Evolutionary conservation across 2,113 vertebrate genomes (phyloP), one percentile per base, ranked within the genome.

Genomic region (Bothrops jararaca): DNA sequence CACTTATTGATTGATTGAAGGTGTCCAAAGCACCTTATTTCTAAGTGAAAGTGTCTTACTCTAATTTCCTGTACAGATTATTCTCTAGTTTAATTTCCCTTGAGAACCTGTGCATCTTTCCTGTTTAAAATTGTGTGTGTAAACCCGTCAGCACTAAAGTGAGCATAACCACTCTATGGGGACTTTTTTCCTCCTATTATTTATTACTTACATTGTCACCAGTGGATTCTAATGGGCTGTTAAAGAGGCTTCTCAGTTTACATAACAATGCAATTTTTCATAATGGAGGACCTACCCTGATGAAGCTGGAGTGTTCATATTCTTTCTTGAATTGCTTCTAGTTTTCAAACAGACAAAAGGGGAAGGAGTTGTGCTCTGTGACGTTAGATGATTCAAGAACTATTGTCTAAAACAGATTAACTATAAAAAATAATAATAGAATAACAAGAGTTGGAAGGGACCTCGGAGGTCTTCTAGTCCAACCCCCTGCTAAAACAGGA

Each of bases 211-310:
- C 12, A 29, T 56, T 50, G 57, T 87, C 90, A 93, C 57, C 50
- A 23, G 69, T 69, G 56, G 39, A 69, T 93, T 92, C 91, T 93
- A 92, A 93, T 92, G 50, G 88, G 80, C 80, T 90, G 88, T 53
- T 91, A 89, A 90, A 86, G 74, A 90, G 54, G 74, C 57, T 48
- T 64, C 88, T 92, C 52, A 23, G 80, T 85, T 92, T 92, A 90
- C 88, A 90, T 85, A 93, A 88, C 89, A 87, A 74, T 74, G 85
- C 69, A 90, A 93, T 90, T 56, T 93, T 93, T 90, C 89, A 87
- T 93, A 90, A 87, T 88, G 88, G 88, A 39, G 74, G 58, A 85
- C 45, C 29, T 85, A 90, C 34, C n/a, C 4, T 60, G 80, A 90
- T 93, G 92, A 45, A 86, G 56, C 42, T 90, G 92, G 39, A 52